Percentiles rank a stretch among this genome's conserved stretches.
Evolutionary conservation across 2,888 invertebrate genomes (phyloP).

Genomic region (Phytoseiulus persimilis): DNA sequence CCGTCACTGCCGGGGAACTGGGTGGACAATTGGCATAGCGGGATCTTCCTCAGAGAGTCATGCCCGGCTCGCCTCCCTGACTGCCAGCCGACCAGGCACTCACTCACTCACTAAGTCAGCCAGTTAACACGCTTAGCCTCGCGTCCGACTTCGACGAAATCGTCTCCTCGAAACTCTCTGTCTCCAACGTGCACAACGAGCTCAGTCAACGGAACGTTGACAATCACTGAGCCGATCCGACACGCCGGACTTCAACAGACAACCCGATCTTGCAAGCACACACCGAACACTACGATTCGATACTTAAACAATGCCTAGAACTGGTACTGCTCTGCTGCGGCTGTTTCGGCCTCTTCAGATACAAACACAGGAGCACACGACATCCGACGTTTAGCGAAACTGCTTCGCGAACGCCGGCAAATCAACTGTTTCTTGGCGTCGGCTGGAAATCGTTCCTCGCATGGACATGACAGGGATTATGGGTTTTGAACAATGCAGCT

Average conservation of each 20-base stretch:
- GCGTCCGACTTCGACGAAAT: background rate
- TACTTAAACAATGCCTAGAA: background rate
- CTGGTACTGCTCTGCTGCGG: slow-evolving; percentile 5
- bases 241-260: background rate
- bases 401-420: background rate
- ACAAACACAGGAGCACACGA: slow-evolving; percentile 1
- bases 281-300: background rate
- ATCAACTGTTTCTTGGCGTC: background rate
- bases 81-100: background rate
- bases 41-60: background rate
- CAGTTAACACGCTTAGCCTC: background rate
- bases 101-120: background rate
- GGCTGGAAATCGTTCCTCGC: background rate
- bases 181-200: background rate
- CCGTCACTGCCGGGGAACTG: background rate
- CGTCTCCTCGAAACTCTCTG: background rate
- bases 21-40: background rate
- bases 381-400: background rate
- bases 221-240: background rate
- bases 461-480: background rate
- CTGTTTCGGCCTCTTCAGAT: background rate
- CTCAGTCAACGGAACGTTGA: background rate
- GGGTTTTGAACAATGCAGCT: background rate
- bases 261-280: background rate
- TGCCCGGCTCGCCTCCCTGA: background rate